Conservation (phyloP, 2,113 vertebrate genomes). For the Chauna torquata region DNA sequence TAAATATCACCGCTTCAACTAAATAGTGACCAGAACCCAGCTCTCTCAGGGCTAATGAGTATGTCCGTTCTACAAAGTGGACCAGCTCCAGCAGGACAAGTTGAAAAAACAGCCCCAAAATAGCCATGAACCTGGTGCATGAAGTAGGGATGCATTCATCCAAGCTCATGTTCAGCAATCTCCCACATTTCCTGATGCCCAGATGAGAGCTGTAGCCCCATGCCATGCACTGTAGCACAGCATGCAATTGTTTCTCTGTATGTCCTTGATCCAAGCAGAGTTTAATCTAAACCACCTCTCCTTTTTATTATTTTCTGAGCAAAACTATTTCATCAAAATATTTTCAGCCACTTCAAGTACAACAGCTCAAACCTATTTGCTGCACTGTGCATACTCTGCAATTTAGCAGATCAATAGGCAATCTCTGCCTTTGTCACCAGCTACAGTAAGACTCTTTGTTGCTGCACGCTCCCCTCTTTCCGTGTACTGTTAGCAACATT, state of each 20-base stretch:
- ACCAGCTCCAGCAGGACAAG: background rate
- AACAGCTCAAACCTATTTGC: slow-evolving; percentile 3
- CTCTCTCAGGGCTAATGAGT: background rate
- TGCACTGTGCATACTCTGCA: background rate
- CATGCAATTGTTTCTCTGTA: background rate
- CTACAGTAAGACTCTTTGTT: background rate
- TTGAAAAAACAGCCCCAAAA: background rate
- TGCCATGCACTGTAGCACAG: background rate
- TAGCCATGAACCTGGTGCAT: background rate
- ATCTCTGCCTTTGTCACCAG: background rate
- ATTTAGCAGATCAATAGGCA: slow-evolving; percentile 8
- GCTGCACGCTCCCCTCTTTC: background rate
- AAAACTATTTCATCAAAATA: slow-evolving; percentile 32
- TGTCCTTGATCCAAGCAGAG: background rate
- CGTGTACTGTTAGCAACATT: background rate
- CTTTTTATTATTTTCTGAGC: background rate
- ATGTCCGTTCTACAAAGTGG: background rate
- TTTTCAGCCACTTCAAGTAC: slow-evolving; percentile 9
- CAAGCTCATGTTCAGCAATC: background rate
- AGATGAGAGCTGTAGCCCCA: background rate
- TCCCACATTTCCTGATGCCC: background rate
- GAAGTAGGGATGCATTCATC: background rate
- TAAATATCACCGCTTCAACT: background rate
- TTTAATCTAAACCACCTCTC: background rate
- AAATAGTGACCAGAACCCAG: background rate